Conservation (phyloP, 2,797 vertebrate species). For the Clarias platycephalus region DNA sequence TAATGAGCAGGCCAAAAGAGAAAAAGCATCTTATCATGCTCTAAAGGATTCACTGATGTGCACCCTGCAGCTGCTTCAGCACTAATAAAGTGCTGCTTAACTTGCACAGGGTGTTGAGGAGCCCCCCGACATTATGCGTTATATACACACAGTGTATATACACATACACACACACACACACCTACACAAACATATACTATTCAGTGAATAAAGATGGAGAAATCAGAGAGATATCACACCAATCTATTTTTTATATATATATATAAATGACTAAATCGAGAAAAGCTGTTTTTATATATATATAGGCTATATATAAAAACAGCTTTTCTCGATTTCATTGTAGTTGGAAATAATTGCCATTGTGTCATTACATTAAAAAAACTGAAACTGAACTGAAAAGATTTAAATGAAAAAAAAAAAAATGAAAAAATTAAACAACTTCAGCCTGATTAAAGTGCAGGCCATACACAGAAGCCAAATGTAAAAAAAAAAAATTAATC, state of each 20-base stretch:
- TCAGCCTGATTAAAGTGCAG: conserved; percentile 10
- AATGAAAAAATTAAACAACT: background rate
- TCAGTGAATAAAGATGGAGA: conserved; percentile 4
- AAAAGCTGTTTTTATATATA: too few relatives aligned
- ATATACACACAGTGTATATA: background rate
- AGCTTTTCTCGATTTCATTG: background rate
- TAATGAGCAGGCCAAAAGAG: conserved; percentile 35
- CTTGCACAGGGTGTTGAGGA: conserved; percentile 25
- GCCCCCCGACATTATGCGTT: too few relatives aligned
- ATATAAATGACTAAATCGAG: too few relatives aligned
- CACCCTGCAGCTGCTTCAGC: conserved; percentile 44
- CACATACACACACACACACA: background rate
- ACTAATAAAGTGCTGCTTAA: conserved; percentile 43
- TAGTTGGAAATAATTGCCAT: background rate
- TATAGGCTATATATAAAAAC: background rate
- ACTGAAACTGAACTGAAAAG: background rate
- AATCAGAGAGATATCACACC: background rate
- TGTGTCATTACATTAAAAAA: background rate
- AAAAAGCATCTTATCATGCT: conserved; percentile 2
- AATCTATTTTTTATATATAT: background rate
- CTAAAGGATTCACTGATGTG: conserved; percentile 43
- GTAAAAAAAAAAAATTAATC: background rate
- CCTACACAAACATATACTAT: background rate
- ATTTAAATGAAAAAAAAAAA: too few relatives aligned
- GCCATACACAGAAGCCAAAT: conserved; percentile 18